Conservation (phyloP, 2,797 vertebrate genomes). For the Paguma larvata region DNA sequence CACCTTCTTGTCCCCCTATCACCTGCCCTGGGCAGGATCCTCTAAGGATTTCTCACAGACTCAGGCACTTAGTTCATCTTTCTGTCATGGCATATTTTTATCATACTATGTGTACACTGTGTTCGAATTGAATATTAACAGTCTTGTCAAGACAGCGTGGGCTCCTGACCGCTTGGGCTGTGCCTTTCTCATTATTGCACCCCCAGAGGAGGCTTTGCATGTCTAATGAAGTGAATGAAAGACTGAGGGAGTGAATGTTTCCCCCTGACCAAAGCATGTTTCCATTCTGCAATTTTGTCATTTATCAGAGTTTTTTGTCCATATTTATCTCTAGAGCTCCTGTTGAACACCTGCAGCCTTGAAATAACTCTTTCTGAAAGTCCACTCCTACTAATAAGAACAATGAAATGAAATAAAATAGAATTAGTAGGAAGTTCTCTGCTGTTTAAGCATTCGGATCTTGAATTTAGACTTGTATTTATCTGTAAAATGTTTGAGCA, state of each 20-base stretch:
- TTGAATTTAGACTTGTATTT: constrained; percentile 45
- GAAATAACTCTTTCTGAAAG: background rate
- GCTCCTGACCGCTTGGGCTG: background rate
- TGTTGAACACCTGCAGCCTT: background rate
- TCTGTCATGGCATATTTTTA: background rate
- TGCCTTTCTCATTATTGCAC: background rate
- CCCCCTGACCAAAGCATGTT: background rate
- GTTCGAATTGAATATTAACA: background rate
- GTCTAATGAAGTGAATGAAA: background rate
- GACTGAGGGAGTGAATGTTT: too few species aligned
- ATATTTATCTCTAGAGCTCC: background rate
- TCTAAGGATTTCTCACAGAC: background rate
- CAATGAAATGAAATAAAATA: background rate
- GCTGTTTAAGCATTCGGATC: background rate
- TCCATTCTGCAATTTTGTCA: background rate
- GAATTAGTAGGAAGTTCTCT: constrained; percentile 13
- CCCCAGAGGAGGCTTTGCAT: background rate
- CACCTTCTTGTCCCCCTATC: background rate
- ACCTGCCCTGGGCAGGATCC: background rate
- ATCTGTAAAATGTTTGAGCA: background rate
- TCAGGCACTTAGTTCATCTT: background rate
- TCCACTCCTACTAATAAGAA: background rate
- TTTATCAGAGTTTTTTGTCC: background rate
- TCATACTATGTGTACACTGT: background rate
- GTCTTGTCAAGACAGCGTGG: background rate